These are phyloP conservation scores for Epirrhoe alternata DNA, from an alignment of 2,888 invertebrate genomes.

Conservation along the genomic window DNA sequence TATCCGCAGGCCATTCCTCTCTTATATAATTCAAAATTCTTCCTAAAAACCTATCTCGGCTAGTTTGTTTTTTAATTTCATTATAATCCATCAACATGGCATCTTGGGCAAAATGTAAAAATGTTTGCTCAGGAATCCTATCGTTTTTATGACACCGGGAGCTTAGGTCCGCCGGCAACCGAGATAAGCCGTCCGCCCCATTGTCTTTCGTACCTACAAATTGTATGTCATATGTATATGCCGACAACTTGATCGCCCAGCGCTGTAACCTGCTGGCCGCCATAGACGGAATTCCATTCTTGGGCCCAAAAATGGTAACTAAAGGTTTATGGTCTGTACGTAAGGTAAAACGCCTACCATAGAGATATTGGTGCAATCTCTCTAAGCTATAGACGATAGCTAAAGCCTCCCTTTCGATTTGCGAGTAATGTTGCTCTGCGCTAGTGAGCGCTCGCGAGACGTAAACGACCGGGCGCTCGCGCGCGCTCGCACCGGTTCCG, in stretches of 20 bases:
- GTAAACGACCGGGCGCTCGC: constrained; percentile 40
- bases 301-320: constrained; percentile 42
- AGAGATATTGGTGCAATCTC: constrained; percentile 18
- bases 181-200: constrained; percentile 37
- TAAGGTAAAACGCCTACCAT: constrained; percentile 34
- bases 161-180: constrained; percentile 16
- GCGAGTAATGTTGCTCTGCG: constrained; percentile 46
- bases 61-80: constrained; percentile 23
- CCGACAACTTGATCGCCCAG: constrained; percentile 36
- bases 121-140: constrained; percentile 33
- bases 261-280: constrained; percentile 37
- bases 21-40: constrained; percentile 23
- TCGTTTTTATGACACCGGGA: too few relatives aligned
- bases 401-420: constrained; percentile 21
- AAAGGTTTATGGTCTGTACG: constrained; percentile 45
- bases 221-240: constrained; percentile 29
- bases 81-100: constrained; percentile 34
- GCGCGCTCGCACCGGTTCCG: constrained; percentile 18
- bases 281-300: constrained; percentile 38
- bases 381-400: constrained; percentile 9
- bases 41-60: constrained; percentile 31
- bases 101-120: constrained; percentile 32
- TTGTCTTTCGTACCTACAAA: constrained; percentile 33
- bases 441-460: constrained; percentile 41
- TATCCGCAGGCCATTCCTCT: neutral